Evolutionary conservation across 2,113 vertebrate genomes (phyloP), one percentile per base, ranked within the genome.

Genomic region (Rynchops niger): DNA sequence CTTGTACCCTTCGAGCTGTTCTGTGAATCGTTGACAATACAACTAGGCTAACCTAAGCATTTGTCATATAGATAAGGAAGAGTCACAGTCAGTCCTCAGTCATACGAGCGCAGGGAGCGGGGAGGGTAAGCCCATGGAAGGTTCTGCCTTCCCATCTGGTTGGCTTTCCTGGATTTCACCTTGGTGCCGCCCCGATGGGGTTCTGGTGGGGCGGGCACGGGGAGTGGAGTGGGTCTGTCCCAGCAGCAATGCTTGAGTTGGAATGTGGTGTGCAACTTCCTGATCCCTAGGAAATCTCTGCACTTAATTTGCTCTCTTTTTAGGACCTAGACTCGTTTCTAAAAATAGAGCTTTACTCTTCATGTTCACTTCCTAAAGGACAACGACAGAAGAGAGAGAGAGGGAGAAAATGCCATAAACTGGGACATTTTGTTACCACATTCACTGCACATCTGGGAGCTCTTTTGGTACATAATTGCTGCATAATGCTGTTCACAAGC

Each of bases 381-480:
- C 91, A 78, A 50, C 25, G 83, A 91, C 45, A 36, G 66, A 27
- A 38, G 61, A 45, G 45, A 55, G 49, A 43, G 61, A 38, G 66
- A 38, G 36, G 55, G 70, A 82, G 88, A 77, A 88, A 88, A 78
- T 74, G 86, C 76, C 76, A 63, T n/a, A 30, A 91, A 69, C 67
- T 55, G 83, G 77, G 86, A 89, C 93, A 65, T 71, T 92, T 89
- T 86, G 86, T 81, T 38, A n/a, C 38, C 80, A 34, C 77, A n/a
- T 89, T 95, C 80, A 61, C 19, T 38, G 95, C 94, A 82, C 86
- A 89, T 95, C 94, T 92, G 96, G 91, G 96, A 95, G 89, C 91
- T 89, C 89, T 95, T 82, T 78, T 9, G 56, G 86, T 30, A 1
- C 38, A 5, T 84, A 91, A 96, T 86, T 86, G 77, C 94, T 81